phyloP scores from a whole-genome alignment of 2,113 vertebrate genomes.

The Galeopterus variegatus region DNA sequence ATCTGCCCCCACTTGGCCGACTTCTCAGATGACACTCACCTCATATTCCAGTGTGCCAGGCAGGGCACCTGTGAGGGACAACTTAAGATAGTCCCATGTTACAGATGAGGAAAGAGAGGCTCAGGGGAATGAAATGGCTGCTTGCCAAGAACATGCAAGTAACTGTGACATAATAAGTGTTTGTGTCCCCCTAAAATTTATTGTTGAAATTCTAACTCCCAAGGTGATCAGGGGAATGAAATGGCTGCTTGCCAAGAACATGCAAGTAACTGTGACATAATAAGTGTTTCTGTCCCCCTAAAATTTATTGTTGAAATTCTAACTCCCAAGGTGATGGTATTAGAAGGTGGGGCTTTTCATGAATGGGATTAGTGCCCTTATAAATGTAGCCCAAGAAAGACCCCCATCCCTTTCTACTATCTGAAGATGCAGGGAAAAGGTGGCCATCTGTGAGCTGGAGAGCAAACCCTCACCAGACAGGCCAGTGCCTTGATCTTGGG shows the following conservation, averaged over 20 bases:
- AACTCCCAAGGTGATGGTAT: background rate
- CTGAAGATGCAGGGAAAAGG: background rate
- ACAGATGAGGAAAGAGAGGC: background rate
- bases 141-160: conserved; percentile 84
- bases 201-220: background rate
- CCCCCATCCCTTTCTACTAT: background rate
- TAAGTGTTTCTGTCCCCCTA: background rate
- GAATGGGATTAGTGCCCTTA: background rate
- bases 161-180: background rate
- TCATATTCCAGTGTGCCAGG: background rate
- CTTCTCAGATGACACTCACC: conserved; percentile 84
- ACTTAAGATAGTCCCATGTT: background rate
- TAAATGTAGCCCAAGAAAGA: background rate
- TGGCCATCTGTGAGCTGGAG: background rate
- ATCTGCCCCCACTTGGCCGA: conserved; percentile 85
- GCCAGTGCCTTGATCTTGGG: background rate
- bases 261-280: conserved; percentile 46
- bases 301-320: background rate
- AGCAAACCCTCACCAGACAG: background rate
- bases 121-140: background rate
- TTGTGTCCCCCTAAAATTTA: background rate
- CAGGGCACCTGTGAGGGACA: background rate
- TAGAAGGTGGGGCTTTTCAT: background rate
- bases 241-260: conserved; percentile 79
- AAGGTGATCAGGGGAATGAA: no score